Evolutionary conservation across 2,797 vertebrate genomes (phyloP).

Genomic region (Lepilemur ruficaudatus): DNA sequence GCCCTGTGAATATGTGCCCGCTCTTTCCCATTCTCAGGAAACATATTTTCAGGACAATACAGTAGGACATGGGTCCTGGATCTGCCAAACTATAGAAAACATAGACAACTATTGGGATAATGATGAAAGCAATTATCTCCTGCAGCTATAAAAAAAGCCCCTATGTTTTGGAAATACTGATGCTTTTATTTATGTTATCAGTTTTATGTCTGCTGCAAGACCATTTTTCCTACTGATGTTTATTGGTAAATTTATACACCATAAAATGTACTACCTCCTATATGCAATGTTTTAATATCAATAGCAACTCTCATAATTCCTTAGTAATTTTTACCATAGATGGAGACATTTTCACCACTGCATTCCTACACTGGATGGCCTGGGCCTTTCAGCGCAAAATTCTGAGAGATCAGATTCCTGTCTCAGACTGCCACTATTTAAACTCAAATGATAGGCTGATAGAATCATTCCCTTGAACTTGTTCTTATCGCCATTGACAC

Average conservation of each 20-base stretch:
- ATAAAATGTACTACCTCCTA: background rate
- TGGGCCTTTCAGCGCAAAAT: background rate
- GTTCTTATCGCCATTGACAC: background rate
- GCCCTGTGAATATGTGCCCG: background rate
- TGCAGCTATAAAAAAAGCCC: background rate
- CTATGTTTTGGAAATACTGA: background rate
- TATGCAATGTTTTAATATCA: background rate
- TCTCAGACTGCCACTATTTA: background rate
- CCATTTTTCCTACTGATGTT: slow-evolving; percentile 4
- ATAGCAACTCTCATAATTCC: background rate
- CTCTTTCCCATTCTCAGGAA: background rate
- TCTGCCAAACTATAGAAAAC: background rate
- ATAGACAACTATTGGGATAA: background rate
- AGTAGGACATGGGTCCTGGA: background rate
- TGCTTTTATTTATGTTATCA: background rate
- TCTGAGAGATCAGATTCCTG: background rate
- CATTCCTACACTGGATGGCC: background rate
- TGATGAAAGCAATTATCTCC: slow-evolving; percentile 2
- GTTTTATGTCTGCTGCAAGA: slow-evolving; percentile 20
- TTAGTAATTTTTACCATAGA: slow-evolving; percentile 1
- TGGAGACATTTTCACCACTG: background rate
- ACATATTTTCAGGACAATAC: background rate
- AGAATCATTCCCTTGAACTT: background rate
- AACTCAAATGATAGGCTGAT: background rate
- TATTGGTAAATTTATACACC: slow-evolving; percentile 43